Conservation (phyloP, 2,888 invertebrate genomes). For the Nomada fucata region DNA sequence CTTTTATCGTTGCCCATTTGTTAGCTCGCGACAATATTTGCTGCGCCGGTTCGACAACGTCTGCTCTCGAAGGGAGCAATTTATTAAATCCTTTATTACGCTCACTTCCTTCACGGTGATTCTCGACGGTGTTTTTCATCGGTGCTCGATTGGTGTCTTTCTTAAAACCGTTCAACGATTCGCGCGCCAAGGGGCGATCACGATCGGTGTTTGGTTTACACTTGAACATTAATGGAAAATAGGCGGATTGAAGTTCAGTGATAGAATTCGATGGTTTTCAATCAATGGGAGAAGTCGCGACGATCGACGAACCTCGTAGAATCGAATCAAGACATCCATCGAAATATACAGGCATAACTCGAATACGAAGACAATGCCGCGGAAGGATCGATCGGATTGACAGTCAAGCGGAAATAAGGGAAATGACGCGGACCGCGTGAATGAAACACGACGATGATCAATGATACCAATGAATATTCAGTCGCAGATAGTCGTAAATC, state of each 20-base stretch:
- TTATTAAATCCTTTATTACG: slow-evolving; percentile 52
- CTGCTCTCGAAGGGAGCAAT: slow-evolving; percentile 39
- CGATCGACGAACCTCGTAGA: neutral
- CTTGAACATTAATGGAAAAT: too few species aligned
- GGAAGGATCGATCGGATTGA: slow-evolving; percentile 10
- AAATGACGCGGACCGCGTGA: slow-evolving; percentile 36
- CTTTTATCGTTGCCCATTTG: slow-evolving; percentile 50
- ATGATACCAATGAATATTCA: slow-evolving; percentile 62
- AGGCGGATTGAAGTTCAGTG: too few species aligned
- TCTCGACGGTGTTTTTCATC: neutral
- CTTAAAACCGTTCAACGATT: neutral
- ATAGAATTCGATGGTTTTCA: too few species aligned
- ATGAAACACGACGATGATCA: slow-evolving; percentile 43
- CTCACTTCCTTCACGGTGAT: slow-evolving; percentile 10
- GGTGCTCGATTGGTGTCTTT: neutral
- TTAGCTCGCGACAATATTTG: slow-evolving; percentile 54
- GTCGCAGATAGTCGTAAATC: slow-evolving; percentile 52
- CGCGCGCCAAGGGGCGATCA: neutral
- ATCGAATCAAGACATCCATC: neutral
- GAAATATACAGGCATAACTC: neutral
- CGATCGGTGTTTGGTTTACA: neutral
- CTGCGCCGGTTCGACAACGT: slow-evolving; percentile 9
- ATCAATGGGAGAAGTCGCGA: too few species aligned
- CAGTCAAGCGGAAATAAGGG: slow-evolving; percentile 20
- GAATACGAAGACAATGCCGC: neutral